Evolutionary conservation across 2,888 invertebrate genomes (phyloP).

Genomic region (Tiliacea citrago): DNA sequence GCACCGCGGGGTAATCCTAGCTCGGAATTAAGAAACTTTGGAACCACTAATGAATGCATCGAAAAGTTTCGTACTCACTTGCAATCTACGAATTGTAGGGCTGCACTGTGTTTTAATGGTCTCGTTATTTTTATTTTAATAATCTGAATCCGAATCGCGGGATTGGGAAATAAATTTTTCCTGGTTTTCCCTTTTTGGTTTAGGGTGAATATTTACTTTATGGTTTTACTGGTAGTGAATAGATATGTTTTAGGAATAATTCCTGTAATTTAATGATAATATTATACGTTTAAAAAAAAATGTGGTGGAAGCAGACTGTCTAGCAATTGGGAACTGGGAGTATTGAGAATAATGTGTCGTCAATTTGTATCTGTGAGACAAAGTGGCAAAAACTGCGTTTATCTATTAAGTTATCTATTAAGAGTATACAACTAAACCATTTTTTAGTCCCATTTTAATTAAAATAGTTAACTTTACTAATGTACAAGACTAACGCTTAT

Average conservation of each 20-base stretch:
- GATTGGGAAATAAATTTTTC: constrained; percentile 6
- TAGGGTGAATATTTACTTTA: constrained; percentile 6
- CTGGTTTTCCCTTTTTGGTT: constrained; percentile 13
- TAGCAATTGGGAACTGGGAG: background rate
- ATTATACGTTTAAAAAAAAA: too few species aligned
- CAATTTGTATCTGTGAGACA: background rate
- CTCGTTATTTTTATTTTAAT: constrained; percentile 58
- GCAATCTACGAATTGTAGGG: constrained; percentile 78
- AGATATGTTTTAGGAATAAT: background rate
- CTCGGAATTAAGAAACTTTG: constrained; percentile 81
- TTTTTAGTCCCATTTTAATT: too few species aligned
- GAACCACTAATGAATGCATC: constrained; percentile 84
- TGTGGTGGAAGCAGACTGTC: background rate
- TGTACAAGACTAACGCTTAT: background rate
- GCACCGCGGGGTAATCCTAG: constrained; percentile 74
- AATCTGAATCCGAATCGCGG: constrained; percentile 25
- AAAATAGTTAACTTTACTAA: background rate
- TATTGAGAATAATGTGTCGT: background rate
- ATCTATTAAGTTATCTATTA: too few species aligned
- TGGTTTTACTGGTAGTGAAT: background rate
- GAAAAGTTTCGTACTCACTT: constrained; percentile 81
- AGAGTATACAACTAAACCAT: too few species aligned
- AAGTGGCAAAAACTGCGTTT: background rate
- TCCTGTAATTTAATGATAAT: background rate
- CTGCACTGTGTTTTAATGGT: constrained; percentile 66